Evolutionary conservation across 2,888 invertebrate genomes (phyloP).

Genomic region (Spilosoma lubricipeda): DNA sequence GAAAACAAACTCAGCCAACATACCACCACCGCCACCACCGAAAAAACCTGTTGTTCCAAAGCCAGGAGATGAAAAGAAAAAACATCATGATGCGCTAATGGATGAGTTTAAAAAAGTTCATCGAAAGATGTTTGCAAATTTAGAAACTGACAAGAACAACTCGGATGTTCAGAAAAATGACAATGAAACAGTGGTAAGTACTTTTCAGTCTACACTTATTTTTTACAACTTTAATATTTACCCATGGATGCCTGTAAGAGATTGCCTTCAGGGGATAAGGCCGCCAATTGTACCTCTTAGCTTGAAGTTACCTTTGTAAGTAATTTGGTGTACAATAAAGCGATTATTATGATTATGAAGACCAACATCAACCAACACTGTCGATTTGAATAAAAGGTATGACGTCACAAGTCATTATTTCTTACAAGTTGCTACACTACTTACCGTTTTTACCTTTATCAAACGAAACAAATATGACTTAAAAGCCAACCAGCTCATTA

Average conservation of each 20-base stretch:
- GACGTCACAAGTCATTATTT: slow-evolving; percentile 1
- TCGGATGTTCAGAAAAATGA: slow-evolving; percentile 28
- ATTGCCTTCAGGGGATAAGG: too few relatives aligned
- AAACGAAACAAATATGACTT: background rate
- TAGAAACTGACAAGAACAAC: slow-evolving; percentile 56
- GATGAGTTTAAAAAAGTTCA: slow-evolving; percentile 96
- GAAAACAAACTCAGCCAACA: slow-evolving; percentile 58
- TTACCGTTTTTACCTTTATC: background rate
- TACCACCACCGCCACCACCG: slow-evolving; percentile 56
- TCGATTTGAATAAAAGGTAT: background rate
- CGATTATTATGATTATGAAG: too few relatives aligned
- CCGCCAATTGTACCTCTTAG: too few relatives aligned
- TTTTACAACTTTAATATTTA: too few relatives aligned
- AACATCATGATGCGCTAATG: slow-evolving; percentile 92
- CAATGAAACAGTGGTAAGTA: slow-evolving; percentile 64
- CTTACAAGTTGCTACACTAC: background rate
- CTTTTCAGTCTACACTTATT: background rate
- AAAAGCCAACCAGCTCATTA: background rate
- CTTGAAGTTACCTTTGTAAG: too few relatives aligned
- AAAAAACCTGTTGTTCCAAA: slow-evolving; percentile 73
- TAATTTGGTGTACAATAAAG: too few relatives aligned
- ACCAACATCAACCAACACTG: too few relatives aligned
- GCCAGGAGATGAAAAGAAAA: slow-evolving; percentile 87
- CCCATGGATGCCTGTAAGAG: too few relatives aligned
- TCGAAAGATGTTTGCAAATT: slow-evolving; percentile 92